Base-by-base conservation (phyloP, 2,888 invertebrate genomes). In the Nysson spinosus region DNA sequence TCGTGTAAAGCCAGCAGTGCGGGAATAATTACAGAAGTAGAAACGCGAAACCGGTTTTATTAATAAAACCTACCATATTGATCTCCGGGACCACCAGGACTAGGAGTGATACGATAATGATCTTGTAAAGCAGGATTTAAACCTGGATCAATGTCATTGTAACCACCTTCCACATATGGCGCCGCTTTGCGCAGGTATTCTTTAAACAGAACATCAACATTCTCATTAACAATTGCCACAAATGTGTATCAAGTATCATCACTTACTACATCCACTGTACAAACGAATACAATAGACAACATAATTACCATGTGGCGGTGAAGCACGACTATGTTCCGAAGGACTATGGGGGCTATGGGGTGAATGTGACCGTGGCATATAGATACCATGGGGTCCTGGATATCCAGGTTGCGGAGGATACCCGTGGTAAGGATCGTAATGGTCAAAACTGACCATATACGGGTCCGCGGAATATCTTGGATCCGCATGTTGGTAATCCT, bases 71-170 rank as follows among this genome's bases (percentile, higher is more conserved):
- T 83, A 88, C 88, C 88, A 81, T 92, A 92, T 79, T 91, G 90
- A 81, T 92, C 92, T 67, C 91, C 88, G 58, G 88, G 86, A 17
- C 85, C 90, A 34, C 91, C 91, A 34, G 91, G 91, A 68, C 92
- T 90, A 54, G 92, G 92, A 61, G 92, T 91, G 71, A 92, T 91
- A 71, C 92, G 89, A 85, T 92, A 93, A 81, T 88, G 88, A 77
- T 88, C 88, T 75, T 86, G 86, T 69, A 87, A 73, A 71, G 81
- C 84, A 52, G 86, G 83, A 79, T 86, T 87, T 74, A 87, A 75
- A 62, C 86, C 83, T 71, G 87, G 86, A 77, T 90, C 92, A 81
- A 92, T 88, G 84, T 92, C 92, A 82, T 92, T 92, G 85, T 92
- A 92, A 52, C 92, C 92, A 76, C 92, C 89, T 84, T 90, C 89